Evolutionary conservation across 2,888 invertebrate genomes (phyloP).

Genomic region (Notocelia uddmanniana): DNA sequence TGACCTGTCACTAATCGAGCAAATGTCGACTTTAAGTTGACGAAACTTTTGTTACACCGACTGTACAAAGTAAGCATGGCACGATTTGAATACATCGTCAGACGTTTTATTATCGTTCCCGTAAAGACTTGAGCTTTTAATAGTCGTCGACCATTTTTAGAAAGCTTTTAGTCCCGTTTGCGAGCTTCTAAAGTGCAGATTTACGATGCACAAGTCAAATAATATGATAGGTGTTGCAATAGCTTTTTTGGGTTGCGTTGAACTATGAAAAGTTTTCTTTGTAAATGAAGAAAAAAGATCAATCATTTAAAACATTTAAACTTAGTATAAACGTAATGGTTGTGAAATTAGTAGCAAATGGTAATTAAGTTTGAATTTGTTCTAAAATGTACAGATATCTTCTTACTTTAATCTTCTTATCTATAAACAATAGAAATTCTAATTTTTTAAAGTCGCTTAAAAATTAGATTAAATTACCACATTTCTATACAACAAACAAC

Average conservation of each 20-base stretch:
- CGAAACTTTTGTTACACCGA: not conserved
- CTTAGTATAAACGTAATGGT: not conserved
- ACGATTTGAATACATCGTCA: constrained; percentile 25
- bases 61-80: constrained; percentile 21
- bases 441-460: too few relatives aligned
- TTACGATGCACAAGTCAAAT: constrained; percentile 35
- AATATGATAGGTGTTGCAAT: constrained; percentile 21
- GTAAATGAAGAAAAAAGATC: not conserved
- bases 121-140: constrained; percentile 13
- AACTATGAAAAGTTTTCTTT: not conserved
- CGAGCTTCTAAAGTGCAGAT: constrained; percentile 16
- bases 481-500: too few relatives aligned
- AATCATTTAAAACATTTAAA: too few relatives aligned
- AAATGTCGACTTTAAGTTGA: too few relatives aligned
- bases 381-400: too few relatives aligned
- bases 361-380: too few relatives aligned
- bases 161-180: constrained; percentile 35
- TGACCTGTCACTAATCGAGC: too few relatives aligned
- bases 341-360: too few relatives aligned
- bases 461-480: too few relatives aligned
- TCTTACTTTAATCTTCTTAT: too few relatives aligned
- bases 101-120: constrained; percentile 17
- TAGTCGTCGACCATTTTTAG: constrained; percentile 23
- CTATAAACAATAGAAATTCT: too few relatives aligned
- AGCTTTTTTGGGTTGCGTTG: not conserved